A percentile compares a stretch with the other conserved stretches of the same genome.
These are phyloP conservation scores for Cercopithecus neglectus DNA, from an alignment of 2,797 vertebrate genomes.

Conservation along the genomic window DNA sequence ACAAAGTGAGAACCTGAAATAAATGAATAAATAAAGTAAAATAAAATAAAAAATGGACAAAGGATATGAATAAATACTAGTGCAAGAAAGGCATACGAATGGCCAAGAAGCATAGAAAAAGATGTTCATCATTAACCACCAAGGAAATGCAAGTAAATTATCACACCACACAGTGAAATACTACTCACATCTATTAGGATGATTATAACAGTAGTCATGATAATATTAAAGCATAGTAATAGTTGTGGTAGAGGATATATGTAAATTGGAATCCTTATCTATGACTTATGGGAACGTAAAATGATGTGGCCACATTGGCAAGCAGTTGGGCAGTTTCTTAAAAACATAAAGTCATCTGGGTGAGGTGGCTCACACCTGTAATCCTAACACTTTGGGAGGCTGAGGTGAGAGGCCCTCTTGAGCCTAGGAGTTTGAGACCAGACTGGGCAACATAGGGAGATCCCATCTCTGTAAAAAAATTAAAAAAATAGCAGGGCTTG, in stretches of 20 bases:
- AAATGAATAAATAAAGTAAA: background rate
- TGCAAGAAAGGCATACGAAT: background rate
- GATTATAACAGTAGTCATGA: background rate
- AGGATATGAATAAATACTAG: background rate
- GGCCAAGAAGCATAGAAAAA: background rate
- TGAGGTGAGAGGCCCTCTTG: too few species aligned
- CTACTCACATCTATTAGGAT: background rate
- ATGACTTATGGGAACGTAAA: background rate
- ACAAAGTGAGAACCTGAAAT: too few species aligned
- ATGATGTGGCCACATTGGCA: background rate
- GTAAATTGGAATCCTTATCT: background rate
- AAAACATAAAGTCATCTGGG: background rate
- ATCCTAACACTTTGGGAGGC: too few species aligned
- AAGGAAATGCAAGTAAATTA: background rate
- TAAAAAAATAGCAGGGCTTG: too few species aligned
- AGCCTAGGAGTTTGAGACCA: too few species aligned
- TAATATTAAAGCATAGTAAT: background rate
- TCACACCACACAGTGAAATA: background rate
- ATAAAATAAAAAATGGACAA: background rate
- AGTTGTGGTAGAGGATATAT: background rate
- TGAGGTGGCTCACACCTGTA: too few species aligned
- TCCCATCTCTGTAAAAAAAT: too few species aligned
- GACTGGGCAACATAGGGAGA: too few species aligned
- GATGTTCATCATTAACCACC: background rate
- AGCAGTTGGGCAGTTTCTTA: background rate